Evolutionary conservation across 1,140 invertebrate genomes (phyloP).

Genomic region (Ylistrum balloti): DNA sequence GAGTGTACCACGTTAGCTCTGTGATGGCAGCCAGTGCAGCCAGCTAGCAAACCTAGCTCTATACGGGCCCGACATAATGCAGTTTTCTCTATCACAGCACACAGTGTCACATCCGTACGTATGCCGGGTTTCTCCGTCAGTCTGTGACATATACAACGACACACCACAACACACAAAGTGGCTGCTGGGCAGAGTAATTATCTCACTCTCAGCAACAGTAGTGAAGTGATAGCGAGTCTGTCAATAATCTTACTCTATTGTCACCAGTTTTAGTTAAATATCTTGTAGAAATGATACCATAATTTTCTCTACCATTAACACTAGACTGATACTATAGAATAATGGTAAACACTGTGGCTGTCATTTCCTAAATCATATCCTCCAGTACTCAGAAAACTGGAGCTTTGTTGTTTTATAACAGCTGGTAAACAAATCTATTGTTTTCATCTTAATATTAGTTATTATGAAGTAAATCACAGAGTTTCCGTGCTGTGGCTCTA

Average conservation of each 20-base stretch:
- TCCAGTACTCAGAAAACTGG: no score
- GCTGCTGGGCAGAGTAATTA: slow-evolving; percentile 20
- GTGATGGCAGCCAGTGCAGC: slow-evolving; percentile 6
- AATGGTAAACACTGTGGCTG: no score
- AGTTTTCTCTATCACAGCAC: slow-evolving; percentile 6
- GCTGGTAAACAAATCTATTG: no score
- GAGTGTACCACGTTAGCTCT: not conserved
- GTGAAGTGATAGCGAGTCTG: not conserved
- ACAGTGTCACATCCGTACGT: slow-evolving; percentile 8
- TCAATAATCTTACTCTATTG: not conserved
- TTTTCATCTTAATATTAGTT: no score
- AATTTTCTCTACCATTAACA: no score
- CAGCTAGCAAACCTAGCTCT: not conserved
- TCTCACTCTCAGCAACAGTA: not conserved
- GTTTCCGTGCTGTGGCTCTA: no score
- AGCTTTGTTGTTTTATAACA: no score
- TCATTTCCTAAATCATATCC: no score
- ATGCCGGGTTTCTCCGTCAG: not conserved
- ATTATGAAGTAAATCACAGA: no score
- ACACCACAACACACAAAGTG: not conserved
- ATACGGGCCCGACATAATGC: not conserved
- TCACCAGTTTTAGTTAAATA: not conserved
- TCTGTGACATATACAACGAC: not conserved
- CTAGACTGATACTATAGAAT: no score
- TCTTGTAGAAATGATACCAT: no score